These are phyloP conservation scores for Syngnathus acus DNA, from an alignment of 2,797 vertebrate species.

Conservation along the genomic window DNA sequence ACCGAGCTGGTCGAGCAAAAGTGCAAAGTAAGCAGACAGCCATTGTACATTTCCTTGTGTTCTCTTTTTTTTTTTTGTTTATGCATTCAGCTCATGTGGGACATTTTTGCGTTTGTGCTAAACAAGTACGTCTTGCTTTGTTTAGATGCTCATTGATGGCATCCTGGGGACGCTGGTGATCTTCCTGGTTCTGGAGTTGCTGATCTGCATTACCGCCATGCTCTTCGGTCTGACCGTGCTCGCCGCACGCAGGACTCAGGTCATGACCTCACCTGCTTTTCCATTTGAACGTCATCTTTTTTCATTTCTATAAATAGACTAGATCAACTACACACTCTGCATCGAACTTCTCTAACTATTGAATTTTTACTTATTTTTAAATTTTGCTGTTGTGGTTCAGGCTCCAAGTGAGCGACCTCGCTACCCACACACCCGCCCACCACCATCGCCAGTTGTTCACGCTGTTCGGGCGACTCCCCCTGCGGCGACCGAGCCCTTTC, in stretches of 20 bases:
- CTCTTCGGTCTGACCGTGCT: conserved; percentile 72
- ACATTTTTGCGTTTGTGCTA: background rate
- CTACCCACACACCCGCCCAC: conserved; percentile 57
- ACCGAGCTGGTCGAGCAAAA: conserved; percentile 71
- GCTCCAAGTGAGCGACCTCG: conserved; percentile 37
- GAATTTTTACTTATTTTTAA: background rate
- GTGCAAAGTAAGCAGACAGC: conserved; percentile 72
- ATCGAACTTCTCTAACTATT: background rate
- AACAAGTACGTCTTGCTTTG: conserved; percentile 3
- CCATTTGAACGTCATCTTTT: no score
- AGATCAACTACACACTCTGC: no score
- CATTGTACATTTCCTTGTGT: no score
- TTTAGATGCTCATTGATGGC: conserved; percentile 70
- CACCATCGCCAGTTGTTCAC: conserved; percentile 21
- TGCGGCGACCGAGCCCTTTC: conserved; percentile 19
- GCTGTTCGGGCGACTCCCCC: conserved; percentile 11
- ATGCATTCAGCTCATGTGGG: background rate
- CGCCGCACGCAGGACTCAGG: conserved; percentile 61
- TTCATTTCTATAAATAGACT: no score
- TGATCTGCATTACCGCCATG: conserved; percentile 73
- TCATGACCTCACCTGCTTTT: conserved; percentile 12
- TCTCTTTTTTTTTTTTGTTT: background rate
- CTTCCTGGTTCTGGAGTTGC: conserved; percentile 72
- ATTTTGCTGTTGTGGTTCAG: conserved; percentile 19
- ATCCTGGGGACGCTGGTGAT: conserved; percentile 70